Evolutionary conservation across 2,888 invertebrate species (phyloP), one percentile per base, ranked within the genome.

Genomic region (Drosophila paramelanica): DNA sequence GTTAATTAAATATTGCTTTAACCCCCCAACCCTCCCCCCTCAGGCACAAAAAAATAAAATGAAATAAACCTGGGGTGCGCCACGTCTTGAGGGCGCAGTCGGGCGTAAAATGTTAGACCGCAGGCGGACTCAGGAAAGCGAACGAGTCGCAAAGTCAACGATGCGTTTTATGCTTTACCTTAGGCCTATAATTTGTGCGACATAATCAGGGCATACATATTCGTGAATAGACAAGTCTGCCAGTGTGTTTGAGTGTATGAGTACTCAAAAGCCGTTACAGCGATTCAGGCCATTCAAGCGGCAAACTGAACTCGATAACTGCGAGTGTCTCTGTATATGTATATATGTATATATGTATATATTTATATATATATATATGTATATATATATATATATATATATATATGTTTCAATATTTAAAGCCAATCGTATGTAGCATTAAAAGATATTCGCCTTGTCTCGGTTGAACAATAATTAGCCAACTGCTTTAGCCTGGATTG

Each of bases 141-240:
- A 65, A 51, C 55, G 51, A 60, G 67, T 36, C 66, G 33, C 57
- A 70, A 58, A 78, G 66, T 50, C 72, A 78, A 49, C 72, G 78
- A 78, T 78, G 78, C 78, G 75, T 78, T 72, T 71, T 78, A 70
- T 73, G 67, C 50, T 71, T 59, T 75, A 67, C 75, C 71, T 67
- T 55, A 75, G 67, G 75, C 60, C 71, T 57, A 64, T 75, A 75
- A 75, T 77, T 77, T 78, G 78, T 78, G 62, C 61, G 74, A 78
- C 77, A 76, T 71, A 77, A 77, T 74, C 74, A 68, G 57, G 74
- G 65, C 75, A 74, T 53, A 58, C 36, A 25, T 27, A 11, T 31
- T 31, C 31, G 31, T 45, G 52, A 36, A 43, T 33, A 66, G 46
- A 11, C 33, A 47, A 49, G 33, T 66, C 38, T 31, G 31, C 33